Base-by-base conservation (phyloP, 1,140 invertebrate genomes). In the Drosophila mojavensis region DNA sequence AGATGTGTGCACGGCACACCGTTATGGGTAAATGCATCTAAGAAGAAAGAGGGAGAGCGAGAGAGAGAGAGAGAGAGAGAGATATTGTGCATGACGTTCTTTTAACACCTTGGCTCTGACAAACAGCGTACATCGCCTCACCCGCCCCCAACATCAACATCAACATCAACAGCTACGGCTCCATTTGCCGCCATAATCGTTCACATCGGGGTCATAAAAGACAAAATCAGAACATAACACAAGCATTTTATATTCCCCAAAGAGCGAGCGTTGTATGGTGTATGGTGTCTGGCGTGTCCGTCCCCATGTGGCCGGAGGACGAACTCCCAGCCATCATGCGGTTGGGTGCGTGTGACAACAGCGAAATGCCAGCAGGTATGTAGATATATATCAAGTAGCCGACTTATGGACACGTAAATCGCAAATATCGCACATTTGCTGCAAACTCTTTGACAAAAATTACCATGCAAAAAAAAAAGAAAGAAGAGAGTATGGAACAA, bases 151-250 rank as follows among this genome's bases (percentile, higher is more conserved):
- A 13, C 36, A 39, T 39, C 36, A 39, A 36, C 33, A 11, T 33
- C 30, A 33, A 36, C 33, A 36, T 36, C 33, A 36, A 36, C 33
- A 39, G 9, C 24, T 13, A 6, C 41, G 45, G 58, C 43, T 20
- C 53, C 65, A 64, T 59, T 60, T 72, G 36, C 55, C 56, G 41
- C 79, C 70, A 82, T 85, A 85, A 85, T 86, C 82, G 70, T 81
- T 86, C 78, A 64, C 65, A 81, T 78, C 5, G 36, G 41, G 55
- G 63, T 71, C 75, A 64, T 85, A 85, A 82, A 85, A 75, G 50
- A 80, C 70, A 73, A 71, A 76, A 75, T 73, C 79, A 68, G 78
- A 54, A 63, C 70, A 83, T 77, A 80, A 71, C 55, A 67, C 63
- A 39, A 26, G 43, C 75, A 75, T 80, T 72, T 75, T 66, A 80